Conservation (phyloP, 2,797 vertebrate genomes). For the Phylloscopus collybita region DNA sequence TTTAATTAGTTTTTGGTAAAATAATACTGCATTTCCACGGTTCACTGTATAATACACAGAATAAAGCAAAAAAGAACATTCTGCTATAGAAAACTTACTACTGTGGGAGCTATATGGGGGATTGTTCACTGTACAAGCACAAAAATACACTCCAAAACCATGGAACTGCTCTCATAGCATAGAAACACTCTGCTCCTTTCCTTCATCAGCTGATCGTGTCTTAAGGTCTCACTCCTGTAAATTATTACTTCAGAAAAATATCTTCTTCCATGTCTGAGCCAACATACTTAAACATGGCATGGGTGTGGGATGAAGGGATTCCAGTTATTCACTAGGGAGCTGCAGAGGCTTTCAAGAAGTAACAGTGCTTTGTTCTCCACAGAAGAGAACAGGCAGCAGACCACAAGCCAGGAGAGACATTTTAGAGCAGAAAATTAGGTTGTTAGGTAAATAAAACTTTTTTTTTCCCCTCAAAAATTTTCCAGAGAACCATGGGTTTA, state of each 20-base stretch:
- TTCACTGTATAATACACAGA: background rate
- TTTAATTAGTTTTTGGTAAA: constrained; percentile 7
- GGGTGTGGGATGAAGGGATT: background rate
- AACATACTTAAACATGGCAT: background rate
- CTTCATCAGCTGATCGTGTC: background rate
- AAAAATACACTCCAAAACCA: background rate
- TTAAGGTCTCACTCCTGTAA: background rate
- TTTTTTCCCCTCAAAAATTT: background rate
- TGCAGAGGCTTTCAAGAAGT: background rate
- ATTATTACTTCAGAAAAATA: background rate
- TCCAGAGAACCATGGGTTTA: background rate
- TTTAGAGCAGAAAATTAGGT: background rate
- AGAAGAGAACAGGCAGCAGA: background rate
- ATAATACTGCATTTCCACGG: background rate
- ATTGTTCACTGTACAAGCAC: background rate
- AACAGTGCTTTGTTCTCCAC: background rate
- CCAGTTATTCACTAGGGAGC: background rate
- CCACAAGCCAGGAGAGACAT: background rate
- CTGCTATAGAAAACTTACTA: background rate
- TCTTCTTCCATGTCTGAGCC: background rate
- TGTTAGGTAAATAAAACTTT: background rate
- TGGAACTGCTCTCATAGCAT: background rate
- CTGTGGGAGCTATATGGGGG: background rate
- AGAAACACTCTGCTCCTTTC: background rate
- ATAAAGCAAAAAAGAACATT: background rate